Conservation (phyloP, 1,140 invertebrate genomes). For the Diabrotica undecimpunctata region DNA sequence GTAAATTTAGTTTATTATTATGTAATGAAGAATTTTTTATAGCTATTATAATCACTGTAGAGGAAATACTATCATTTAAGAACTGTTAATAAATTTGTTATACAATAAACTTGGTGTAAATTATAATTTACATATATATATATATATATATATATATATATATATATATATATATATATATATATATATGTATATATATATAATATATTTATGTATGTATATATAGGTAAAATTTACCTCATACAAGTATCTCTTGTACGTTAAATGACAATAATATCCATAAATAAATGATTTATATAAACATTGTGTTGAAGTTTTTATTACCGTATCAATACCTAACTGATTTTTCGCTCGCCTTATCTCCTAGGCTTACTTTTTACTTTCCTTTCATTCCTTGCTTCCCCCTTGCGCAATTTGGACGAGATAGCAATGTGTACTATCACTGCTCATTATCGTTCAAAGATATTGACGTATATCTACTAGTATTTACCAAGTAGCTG, state of each 20-base stretch:
- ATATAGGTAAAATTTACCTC: background rate
- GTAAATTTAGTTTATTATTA: no score
- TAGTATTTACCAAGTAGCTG: no score
- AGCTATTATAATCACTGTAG: background rate
- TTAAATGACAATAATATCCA: background rate
- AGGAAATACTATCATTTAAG: background rate
- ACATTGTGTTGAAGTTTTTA: background rate
- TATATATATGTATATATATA: background rate
- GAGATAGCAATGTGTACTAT: no score
- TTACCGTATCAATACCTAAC: no score
- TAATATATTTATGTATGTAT: background rate
- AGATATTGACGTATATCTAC: no score
- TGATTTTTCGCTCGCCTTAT: no score
- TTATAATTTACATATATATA: background rate
- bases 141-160: background rate
- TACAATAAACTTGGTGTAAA: conserved; percentile 3
- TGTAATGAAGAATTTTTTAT: no score
- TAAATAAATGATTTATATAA: background rate
- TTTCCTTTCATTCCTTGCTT: no score
- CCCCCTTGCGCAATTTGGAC: no score
- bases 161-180: background rate
- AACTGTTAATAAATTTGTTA: conserved; percentile 1
- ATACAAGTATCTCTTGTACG: conserved; percentile 2
- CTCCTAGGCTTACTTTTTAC: no score
- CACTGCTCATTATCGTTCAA: no score